A percentile compares a stretch with the other conserved stretches of the same genome.
phyloP scores from a whole-genome alignment of 2,888 invertebrate genomes.

The Phalera bucephala region DNA sequence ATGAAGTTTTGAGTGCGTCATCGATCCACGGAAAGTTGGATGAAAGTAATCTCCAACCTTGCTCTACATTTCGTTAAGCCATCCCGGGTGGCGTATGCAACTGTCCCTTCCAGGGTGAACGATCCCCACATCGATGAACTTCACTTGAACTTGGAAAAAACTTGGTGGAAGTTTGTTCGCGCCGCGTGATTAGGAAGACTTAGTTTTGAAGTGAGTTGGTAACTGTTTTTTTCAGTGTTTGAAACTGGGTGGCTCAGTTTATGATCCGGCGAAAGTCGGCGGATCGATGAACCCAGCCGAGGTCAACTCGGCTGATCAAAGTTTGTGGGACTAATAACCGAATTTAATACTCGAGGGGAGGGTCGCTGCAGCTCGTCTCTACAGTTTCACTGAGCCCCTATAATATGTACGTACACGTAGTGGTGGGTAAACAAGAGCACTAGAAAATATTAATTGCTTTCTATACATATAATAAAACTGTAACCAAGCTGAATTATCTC shows the following conservation, averaged over 20 bases:
- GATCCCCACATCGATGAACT: slow-evolving; percentile 81
- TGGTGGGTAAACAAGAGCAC: background rate
- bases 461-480: too few relatives aligned
- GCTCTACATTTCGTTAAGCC: slow-evolving; percentile 79
- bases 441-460: too few relatives aligned
- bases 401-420: slow-evolving; percentile 3
- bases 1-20: slow-evolving; percentile 76
- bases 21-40: slow-evolving; percentile 78
- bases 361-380: slow-evolving; percentile 53
- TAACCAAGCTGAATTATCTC: too few relatives aligned
- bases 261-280: slow-evolving; percentile 81
- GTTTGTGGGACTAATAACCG: slow-evolving; percentile 76
- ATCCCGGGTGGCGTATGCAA: slow-evolving; percentile 74
- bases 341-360: slow-evolving; percentile 71
- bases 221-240: slow-evolving; percentile 80
- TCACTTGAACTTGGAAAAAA: slow-evolving; percentile 81
- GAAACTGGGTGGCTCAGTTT: slow-evolving; percentile 82
- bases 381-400: slow-evolving; percentile 23
- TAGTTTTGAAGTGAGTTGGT: slow-evolving; percentile 80
- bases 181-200: slow-evolving; percentile 82
- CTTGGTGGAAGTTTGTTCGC: slow-evolving; percentile 74
- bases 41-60: slow-evolving; percentile 81
- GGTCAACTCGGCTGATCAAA: slow-evolving; percentile 77
- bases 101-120: slow-evolving; percentile 80
- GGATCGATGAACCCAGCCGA: slow-evolving; percentile 76